phyloP scores from a whole-genome alignment of 2,797 vertebrate genomes.

The Erpetoichthys calabaricus region DNA sequence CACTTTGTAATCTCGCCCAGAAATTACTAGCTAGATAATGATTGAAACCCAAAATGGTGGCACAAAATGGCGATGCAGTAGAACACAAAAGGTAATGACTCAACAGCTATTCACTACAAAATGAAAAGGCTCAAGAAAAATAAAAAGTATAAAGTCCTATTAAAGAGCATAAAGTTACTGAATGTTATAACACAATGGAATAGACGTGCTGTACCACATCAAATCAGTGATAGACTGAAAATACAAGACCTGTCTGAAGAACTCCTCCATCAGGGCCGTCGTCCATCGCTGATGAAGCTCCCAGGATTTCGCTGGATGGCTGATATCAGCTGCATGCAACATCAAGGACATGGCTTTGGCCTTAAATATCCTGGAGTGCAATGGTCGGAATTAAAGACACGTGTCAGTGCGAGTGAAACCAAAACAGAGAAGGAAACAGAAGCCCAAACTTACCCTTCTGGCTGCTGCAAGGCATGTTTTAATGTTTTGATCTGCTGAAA shows the following conservation, averaged over 20 bases:
- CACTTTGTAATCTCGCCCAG: too few relatives aligned
- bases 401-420: constrained; percentile 3
- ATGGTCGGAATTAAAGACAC: not conserved
- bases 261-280: constrained; percentile 93
- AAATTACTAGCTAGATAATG: too few relatives aligned
- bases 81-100: too few relatives aligned
- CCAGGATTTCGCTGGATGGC: constrained; percentile 91
- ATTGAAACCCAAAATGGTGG: too few relatives aligned
- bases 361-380: constrained; percentile 74
- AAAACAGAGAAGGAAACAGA: constrained; percentile 5
- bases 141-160: too few relatives aligned
- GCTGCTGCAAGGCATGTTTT: constrained; percentile 73
- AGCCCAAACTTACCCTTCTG: constrained; percentile 63
- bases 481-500: constrained; percentile 97
- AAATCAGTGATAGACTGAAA: too few relatives aligned
- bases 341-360: constrained; percentile 91
- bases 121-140: too few relatives aligned
- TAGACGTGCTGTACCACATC: too few relatives aligned
- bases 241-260: constrained; percentile 88
- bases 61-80: too few relatives aligned
- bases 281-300: constrained; percentile 89
- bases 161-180: too few relatives aligned
- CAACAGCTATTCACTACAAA: too few relatives aligned
- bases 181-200: too few relatives aligned
- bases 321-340: constrained; percentile 95